Evolutionary conservation across 2,888 invertebrate species (phyloP), one percentile per base, ranked within the genome.

Genomic region (Amblyjoppa proteus): DNA sequence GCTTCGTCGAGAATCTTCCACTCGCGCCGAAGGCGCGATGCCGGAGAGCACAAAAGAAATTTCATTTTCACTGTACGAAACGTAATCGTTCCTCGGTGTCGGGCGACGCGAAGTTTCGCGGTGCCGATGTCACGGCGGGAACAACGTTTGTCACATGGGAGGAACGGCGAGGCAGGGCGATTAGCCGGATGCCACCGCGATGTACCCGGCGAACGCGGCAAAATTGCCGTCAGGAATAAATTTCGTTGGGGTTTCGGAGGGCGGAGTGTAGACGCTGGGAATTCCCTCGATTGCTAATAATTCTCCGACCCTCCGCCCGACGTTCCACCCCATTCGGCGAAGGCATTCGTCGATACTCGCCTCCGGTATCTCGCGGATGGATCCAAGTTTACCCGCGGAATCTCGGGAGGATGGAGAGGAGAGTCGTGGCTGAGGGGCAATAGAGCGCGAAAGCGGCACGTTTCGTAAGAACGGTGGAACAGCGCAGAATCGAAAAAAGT

Each of bases 211-310:
- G 64, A 11, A 66, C 38, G 41, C 53, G 78, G n/a, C 53, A 41
- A 53, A 82, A 86, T 86, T 86, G 86, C 81, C 84, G 76, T 81
- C 83, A 53, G 79, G 81, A 82, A 83, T 88, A 81, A 88, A 87
- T 87, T 86, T 79, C 78, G 61, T 87, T 85, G 49, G 38, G 2
- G 75, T 28, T 56, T 41, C 53, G 51, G 11, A 66, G 49, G 78
- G 73, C 76, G 51, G 68, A 53, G 73, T 66, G 68, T 20, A 51
- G 66, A 69, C 66, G 71, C 31, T 84, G 69, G 45, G 73, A 82
- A 74, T 84, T 77, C 58, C 49, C 82, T 34, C 84, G 71, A 87
- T 84, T 84, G 83, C 85, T 87, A 83, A 88, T 87, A 83, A 83
- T 85, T 85, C 78, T 82, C 64, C 53, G 13, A 64, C 38, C 38